Base-by-base conservation (phyloP, 1,140 invertebrate species). In the Drosophila pseudoobscura region DNA sequence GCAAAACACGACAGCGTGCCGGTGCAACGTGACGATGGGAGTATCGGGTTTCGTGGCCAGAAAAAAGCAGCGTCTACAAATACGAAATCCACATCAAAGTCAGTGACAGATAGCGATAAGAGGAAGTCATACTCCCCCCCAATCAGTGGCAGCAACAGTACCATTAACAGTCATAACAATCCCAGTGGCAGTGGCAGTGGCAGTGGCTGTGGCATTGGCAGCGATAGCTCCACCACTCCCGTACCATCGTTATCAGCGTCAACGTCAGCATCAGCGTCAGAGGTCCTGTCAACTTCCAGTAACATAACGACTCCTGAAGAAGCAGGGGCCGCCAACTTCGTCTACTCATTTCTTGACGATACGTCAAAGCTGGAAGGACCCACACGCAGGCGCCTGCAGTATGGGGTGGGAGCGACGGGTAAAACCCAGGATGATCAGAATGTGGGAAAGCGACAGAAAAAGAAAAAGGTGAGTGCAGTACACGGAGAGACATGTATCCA, bases 361-460 rank as follows among this genome's bases (percentile, higher is more conserved):
- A 15, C 59, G n/a, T 11, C 41, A 17, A 43, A 69, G 20, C n/a
- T 69, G 65, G 46, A 64, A 52, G 50, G 24, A 15, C 64, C 66
- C 24, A 69, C 69, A 9, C 59, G 41, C 13, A 62, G 59, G 29
- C 43, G 52, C 13, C 59, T 52, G 8, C 59, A 62, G 15, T 70
- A 70, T 20, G 75, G 75, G 15, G 72, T 72, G 24, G 89, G 71
- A 41, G 78, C 84, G 57, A 88, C 89, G 39, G 83, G 84, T 56
- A 89, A 89, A 51, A 89, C 83, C 44, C 83, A 88, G 58, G 83
- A 88, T 52, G 83, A 88, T 51, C 83, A 88, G 47, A 83, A 88
- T 64, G 83, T 88, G 6, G 83, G 83, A 75, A 89, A 88, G 56
- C 79, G 84, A 50, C 84, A 83, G 26, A 88, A 88, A 41, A 88